Percentiles rank a stretch among this genome's conserved stretches.
Evolutionary conservation across 2,113 vertebrate species (phyloP).

Genomic region (Melanocharis versteri): DNA sequence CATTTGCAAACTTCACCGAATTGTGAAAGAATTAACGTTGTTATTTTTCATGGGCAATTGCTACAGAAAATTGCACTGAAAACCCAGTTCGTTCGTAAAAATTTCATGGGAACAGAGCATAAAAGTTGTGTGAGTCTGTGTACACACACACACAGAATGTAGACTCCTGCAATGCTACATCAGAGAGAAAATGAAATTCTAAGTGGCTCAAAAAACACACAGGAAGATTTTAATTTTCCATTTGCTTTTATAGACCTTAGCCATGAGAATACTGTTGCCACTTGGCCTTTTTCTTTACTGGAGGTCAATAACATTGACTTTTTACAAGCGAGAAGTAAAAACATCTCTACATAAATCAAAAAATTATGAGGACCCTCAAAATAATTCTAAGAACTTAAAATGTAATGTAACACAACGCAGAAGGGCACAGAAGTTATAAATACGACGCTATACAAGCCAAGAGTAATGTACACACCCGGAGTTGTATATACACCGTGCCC

Average conservation of each 20-base stretch:
- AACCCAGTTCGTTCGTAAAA: neutral
- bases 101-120: neutral
- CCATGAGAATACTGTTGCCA: neutral
- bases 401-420: neutral
- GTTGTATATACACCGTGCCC: neutral
- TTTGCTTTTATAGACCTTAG: neutral
- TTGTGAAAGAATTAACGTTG: neutral
- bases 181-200: neutral
- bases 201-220: neutral
- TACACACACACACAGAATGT: neutral
- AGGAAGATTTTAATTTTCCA: conserved; percentile 6
- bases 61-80: neutral
- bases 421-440: neutral
- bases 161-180: neutral
- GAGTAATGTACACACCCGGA: neutral
- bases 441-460: neutral
- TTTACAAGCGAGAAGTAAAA: neutral
- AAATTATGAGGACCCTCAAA: neutral
- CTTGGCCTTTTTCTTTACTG: neutral
- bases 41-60: neutral
- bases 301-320: neutral
- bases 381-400: neutral
- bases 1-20: neutral
- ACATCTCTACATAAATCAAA: neutral
- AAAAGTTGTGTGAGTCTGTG: neutral